These are phyloP conservation scores for Macaria notata DNA, from an alignment of 2,888 invertebrate species.

Conservation along the genomic window DNA sequence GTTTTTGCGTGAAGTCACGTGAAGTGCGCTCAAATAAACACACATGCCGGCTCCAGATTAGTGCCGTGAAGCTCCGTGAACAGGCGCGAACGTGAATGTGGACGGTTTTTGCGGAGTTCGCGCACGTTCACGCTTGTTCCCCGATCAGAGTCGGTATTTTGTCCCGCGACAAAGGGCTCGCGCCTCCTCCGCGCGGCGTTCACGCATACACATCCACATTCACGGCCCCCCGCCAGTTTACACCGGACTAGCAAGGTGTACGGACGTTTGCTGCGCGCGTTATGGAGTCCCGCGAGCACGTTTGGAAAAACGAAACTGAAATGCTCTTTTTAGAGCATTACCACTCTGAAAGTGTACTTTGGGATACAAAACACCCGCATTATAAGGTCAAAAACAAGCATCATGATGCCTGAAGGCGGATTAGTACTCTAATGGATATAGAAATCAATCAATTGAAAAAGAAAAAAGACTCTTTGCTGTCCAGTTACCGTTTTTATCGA, in stretches of 20 bases:
- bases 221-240: too few species aligned
- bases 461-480: not conserved
- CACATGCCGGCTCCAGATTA: slow-evolving; percentile 14
- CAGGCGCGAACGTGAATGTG: slow-evolving; percentile 18
- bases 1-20: not conserved
- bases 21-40: too few species aligned
- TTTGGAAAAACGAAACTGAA: not conserved
- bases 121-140: slow-evolving; percentile 16
- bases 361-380: not conserved
- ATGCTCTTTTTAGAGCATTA: not conserved
- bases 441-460: not conserved
- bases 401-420: not conserved
- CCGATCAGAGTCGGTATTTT: slow-evolving; percentile 22
- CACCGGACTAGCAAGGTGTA: too few species aligned
- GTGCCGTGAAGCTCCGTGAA: slow-evolving; percentile 23
- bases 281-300: too few species aligned
- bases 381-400: not conserved
- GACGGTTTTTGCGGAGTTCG: slow-evolving; percentile 6
- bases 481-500: not conserved
- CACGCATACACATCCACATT: too few species aligned
- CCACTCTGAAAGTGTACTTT: not conserved
- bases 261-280: too few species aligned
- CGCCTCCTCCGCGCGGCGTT: too few species aligned
- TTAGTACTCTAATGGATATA: not conserved
- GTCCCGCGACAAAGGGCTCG: too few species aligned